Percentiles rank a stretch among this genome's conserved stretches.
Conservation (phyloP, 2,797 vertebrate species). For the Myotis findleyi region DNA sequence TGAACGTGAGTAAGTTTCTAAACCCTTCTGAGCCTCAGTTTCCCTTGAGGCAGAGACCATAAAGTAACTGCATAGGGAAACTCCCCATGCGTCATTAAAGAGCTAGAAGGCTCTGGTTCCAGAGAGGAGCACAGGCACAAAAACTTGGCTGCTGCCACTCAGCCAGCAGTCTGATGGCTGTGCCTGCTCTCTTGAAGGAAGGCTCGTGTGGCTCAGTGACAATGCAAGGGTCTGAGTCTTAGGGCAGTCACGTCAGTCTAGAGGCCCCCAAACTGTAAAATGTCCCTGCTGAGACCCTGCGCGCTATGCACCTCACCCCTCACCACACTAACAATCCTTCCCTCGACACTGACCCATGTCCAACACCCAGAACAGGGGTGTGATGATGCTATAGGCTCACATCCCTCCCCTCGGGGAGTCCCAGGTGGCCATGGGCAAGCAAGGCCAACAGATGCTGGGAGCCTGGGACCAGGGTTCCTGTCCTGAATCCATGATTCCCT, state of each 20-base stretch:
- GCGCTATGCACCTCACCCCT: background rate
- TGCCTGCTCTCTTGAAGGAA: background rate
- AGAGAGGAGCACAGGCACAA: background rate
- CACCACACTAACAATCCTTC: background rate
- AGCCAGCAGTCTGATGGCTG: background rate
- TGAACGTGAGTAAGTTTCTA: background rate
- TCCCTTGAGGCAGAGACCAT: background rate
- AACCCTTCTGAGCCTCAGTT: background rate
- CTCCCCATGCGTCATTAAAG: background rate
- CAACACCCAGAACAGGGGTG: background rate
- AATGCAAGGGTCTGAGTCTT: background rate
- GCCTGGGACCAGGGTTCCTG: background rate
- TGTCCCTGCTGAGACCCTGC: background rate
- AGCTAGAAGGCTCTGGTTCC: background rate
- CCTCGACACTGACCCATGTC: background rate
- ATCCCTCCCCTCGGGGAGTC: rapidly evolving
- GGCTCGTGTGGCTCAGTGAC: background rate
- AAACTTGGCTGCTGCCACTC: background rate
- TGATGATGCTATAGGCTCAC: background rate
- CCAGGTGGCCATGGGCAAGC: background rate
- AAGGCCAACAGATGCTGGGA: background rate
- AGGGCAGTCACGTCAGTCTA: background rate
- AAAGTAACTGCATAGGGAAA: background rate
- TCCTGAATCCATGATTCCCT: background rate
- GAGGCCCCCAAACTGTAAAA: background rate